phyloP scores from a whole-genome alignment of 2,888 invertebrate genomes.

The Caenorhabditis zanzibari region DNA sequence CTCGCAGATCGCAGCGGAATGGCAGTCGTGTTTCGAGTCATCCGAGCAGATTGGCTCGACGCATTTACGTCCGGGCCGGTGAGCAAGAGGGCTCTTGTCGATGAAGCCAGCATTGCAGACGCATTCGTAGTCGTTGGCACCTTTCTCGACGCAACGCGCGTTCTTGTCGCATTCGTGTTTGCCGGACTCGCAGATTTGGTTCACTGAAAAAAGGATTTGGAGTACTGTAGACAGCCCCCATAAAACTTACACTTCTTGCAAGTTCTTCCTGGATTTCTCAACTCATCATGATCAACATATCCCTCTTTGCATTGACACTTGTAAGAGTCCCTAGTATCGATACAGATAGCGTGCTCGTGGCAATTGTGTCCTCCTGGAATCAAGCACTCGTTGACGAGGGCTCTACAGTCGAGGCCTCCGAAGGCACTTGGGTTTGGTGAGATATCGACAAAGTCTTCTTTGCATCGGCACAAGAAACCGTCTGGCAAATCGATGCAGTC shows the following conservation, averaged over 20 bases:
- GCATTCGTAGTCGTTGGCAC: slow-evolving; percentile 78
- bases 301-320: slow-evolving; percentile 82
- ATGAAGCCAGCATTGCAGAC: slow-evolving; percentile 79
- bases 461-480: slow-evolving; percentile 89
- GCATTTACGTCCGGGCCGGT: slow-evolving; percentile 69
- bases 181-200: slow-evolving; percentile 76
- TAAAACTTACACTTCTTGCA: slow-evolving; percentile 74
- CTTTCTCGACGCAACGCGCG: slow-evolving; percentile 78
- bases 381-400: slow-evolving; percentile 82
- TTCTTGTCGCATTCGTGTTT: slow-evolving; percentile 79
- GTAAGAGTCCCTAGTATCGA: slow-evolving; percentile 79
- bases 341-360: slow-evolving; percentile 82
- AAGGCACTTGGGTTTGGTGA: slow-evolving; percentile 82
- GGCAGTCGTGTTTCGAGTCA: slow-evolving; percentile 79
- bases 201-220: slow-evolving; percentile 66
- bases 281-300: slow-evolving; percentile 79
- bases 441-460: slow-evolving; percentile 80
- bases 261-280: slow-evolving; percentile 79
- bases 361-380: slow-evolving; percentile 78
- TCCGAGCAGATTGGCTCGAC: slow-evolving; percentile 77
- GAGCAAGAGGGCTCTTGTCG: slow-evolving; percentile 71
- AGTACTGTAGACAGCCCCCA: too few species aligned
- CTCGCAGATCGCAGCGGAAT: slow-evolving; percentile 79
- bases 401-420: slow-evolving; percentile 79
- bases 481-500: slow-evolving; percentile 93